Evolutionary conservation across 2,797 vertebrate species (phyloP), one percentile per base, ranked within the genome.

Genomic region (Megalops cyprinoides): DNA sequence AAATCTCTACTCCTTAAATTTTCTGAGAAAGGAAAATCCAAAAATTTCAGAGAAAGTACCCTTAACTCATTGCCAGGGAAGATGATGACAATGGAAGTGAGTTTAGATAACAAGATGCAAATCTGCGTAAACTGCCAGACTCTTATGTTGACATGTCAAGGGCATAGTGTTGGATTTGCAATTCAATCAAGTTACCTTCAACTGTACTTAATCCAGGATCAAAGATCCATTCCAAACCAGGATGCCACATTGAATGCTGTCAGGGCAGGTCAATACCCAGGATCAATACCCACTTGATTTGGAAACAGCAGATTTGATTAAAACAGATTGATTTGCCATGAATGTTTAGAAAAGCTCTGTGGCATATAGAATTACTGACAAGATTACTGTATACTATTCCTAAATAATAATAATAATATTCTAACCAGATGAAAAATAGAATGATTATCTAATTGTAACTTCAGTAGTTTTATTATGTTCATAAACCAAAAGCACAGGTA

Each of bases 401-500:
- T 91, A 85, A 90, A 86, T 90, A 89, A 84, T 84, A 76, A 89
- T 88, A 86, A 89, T 88, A 82, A 91, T 85, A 83, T 85, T 89
- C 86, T 85, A 87, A 88, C 90, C 89, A 92, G 90, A 90, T 86
- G 84, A 89, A 67, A 91, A 87, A 78, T 86, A 92, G 85, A 91
- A 85, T 84, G 91, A 87, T 92, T 93, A 82, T 88, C 87, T 85
- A 89, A 90, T 94, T 89, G 87, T 91, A 86, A 90, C 86, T 87
- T 92, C 85, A 83, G 85, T 93, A 91, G 90, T 89, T 71, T 88
- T 86, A 90, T 86, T 87, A 87, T 90, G 90, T 87, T 91, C 89
- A 87, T 90, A 87, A 95, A 88, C 87, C 89, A 83, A 92, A 95
- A 95, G 88, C 94, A 94, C 94, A 96, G 92, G 87, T 91, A 89